Evolutionary conservation across 2,888 invertebrate species (phyloP).

Genomic region (Thereva unica): DNA sequence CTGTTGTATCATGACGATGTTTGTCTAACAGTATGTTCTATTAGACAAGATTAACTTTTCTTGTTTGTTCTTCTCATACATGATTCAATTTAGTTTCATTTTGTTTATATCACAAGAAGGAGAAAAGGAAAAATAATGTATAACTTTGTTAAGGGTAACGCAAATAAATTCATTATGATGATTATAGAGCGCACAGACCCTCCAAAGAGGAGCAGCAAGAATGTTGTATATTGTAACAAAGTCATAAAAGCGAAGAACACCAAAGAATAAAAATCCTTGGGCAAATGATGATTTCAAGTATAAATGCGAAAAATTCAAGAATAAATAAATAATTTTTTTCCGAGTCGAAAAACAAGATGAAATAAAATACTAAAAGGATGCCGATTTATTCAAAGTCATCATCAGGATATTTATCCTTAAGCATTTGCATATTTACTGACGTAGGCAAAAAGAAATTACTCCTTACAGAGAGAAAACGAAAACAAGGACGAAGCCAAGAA

Average conservation of each 20-base stretch:
- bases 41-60: conserved; percentile 36
- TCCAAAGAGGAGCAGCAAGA: conserved; percentile 9
- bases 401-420: conserved; percentile 1
- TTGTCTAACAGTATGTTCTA: conserved; percentile 32
- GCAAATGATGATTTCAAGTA: conserved; percentile 5
- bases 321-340: conserved; percentile 30
- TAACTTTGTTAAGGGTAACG: conserved; percentile 13
- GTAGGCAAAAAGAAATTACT: conserved; percentile 7
- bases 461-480: background rate
- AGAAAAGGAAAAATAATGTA: background rate
- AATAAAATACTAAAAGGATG: too few relatives aligned
- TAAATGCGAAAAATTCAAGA: conserved; percentile 15
- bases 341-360: background rate
- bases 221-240: conserved; percentile 4
- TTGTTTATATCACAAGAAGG: background rate
- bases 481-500: background rate
- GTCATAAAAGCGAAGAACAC: conserved; percentile 6
- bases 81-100: conserved; percentile 30
- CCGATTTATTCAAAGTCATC: conserved; percentile 1
- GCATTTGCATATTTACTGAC: conserved; percentile 29
- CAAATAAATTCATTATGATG: conserved; percentile 34
- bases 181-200: conserved; percentile 4
- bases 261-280: conserved; percentile 19
- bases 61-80: conserved; percentile 29
- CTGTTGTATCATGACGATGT: conserved; percentile 19